A percentile compares a stretch with the other conserved stretches of the same genome.
These are phyloP conservation scores for Charaxes varanes DNA, from an alignment of 1,140 invertebrate species.

Conservation along the genomic window DNA sequence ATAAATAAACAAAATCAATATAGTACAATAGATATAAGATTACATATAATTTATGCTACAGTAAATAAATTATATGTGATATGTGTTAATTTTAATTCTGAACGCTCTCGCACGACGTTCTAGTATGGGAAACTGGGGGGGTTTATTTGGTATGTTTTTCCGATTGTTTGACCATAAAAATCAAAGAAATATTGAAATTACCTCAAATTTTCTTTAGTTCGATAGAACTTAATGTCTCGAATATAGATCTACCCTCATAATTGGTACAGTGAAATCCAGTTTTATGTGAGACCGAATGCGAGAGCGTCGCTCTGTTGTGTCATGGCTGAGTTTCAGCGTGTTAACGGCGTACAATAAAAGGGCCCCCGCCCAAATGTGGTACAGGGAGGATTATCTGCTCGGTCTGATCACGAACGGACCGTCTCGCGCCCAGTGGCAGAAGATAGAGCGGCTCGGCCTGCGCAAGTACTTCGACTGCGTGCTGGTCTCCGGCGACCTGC, in stretches of 20 bases:
- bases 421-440: constrained; percentile 90
- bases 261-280: background rate
- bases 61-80: constrained; percentile 47
- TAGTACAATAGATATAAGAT: constrained; percentile 24
- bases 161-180: no score
- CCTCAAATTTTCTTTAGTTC: no score
- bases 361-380: constrained; percentile 48
- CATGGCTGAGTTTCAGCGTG: constrained; percentile 62
- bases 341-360: constrained; percentile 39
- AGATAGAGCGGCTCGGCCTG: constrained; percentile 80
- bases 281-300: background rate
- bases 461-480: constrained; percentile 85
- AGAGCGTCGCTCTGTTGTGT: constrained; percentile 24
- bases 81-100: constrained; percentile 6
- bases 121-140: no score
- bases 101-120: constrained; percentile 24
- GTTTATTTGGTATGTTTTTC: no score
- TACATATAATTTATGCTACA: constrained; percentile 45
- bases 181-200: no score
- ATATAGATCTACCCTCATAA: no score
- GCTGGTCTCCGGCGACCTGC: constrained; percentile 86
- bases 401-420: constrained; percentile 90
- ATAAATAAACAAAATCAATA: background rate
- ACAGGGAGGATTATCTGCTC: constrained; percentile 80
- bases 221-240: no score